Evolutionary conservation across 2,797 vertebrate species (phyloP).

Genomic region (Anas flavirostris): DNA sequence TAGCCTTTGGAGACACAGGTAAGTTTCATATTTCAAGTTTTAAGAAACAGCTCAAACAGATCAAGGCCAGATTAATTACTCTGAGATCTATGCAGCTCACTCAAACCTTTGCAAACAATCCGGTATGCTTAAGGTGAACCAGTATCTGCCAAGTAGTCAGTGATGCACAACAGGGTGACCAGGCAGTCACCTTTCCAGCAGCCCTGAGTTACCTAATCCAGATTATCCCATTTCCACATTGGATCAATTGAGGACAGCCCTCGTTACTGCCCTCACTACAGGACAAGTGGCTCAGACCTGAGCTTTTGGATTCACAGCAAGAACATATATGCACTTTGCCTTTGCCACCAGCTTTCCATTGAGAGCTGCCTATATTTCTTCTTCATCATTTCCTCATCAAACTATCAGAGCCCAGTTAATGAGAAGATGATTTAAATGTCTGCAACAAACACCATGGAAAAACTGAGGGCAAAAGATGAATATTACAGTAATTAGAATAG

Average conservation of each 20-base stretch:
- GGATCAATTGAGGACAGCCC: background rate
- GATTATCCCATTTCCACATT: background rate
- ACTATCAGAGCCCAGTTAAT: background rate
- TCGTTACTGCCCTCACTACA: background rate
- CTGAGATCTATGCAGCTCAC: background rate
- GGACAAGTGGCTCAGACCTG: background rate
- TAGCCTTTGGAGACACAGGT: background rate
- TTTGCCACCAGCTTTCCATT: background rate
- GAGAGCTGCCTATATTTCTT: background rate
- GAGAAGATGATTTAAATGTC: background rate
- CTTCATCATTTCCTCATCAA: background rate
- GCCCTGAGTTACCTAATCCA: background rate
- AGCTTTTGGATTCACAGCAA: background rate
- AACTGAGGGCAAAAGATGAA: background rate
- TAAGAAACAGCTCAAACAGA: background rate
- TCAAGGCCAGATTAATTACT: background rate
- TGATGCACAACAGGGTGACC: background rate
- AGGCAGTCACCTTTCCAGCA: background rate
- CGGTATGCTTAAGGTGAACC: background rate
- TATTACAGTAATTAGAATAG: background rate
- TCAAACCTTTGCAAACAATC: background rate
- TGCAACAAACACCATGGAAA: background rate
- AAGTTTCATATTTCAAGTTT: background rate
- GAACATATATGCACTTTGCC: background rate
- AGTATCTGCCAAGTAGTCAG: background rate